Evolutionary conservation across 2,888 invertebrate species (phyloP), one percentile per base, ranked within the genome.

Genomic region (Tinea trinotella): DNA sequence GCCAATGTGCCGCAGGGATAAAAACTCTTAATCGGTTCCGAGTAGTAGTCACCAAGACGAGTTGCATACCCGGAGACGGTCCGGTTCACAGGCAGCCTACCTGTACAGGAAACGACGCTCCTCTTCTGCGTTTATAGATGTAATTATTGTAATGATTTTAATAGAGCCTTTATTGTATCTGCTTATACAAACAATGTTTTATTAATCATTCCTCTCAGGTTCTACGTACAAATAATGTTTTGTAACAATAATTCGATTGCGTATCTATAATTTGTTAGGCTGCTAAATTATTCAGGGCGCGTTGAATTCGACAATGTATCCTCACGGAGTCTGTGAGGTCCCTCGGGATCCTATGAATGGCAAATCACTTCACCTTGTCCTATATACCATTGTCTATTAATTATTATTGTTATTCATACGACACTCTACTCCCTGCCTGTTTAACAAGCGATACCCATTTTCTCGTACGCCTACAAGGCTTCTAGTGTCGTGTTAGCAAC

Each of bases 21-120:
- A 75, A 76, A 77, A 74, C 66, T 64, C 63, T 64, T 77, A 76
- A 77, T 76, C 71, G 74, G 63, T 76, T 76, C 75, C 68, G 61
- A 64, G 71, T 73, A 76, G 60, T 62, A 63, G 61, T 59, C 64
- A 60, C 57, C 55, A 57, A 60, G 40, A 3, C 13, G 12, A 13
- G 40, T 1, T 3, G 19, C 46, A 9, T n/a, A 6, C 19, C 18
- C 10, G 46, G 46, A 18, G 17, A 56, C 56, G 56, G 60, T 59
- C 62, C 56, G 59, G 61, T 60, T 61, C 58, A 57, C 57, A 57
- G 58, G 58, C 59, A 55, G 56, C 56, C 58, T 57, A 54, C 60
- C 59, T 57, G 60, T 58, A 61, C 46, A 46, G 46, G 46, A 46
- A 46, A 19, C 46, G 3, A 46, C 46, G 19, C 10, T 19, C 19